Evolutionary conservation across 2,888 invertebrate genomes (phyloP), one percentile per base, ranked within the genome.

Genomic region (Pemphredon lugubris): DNA sequence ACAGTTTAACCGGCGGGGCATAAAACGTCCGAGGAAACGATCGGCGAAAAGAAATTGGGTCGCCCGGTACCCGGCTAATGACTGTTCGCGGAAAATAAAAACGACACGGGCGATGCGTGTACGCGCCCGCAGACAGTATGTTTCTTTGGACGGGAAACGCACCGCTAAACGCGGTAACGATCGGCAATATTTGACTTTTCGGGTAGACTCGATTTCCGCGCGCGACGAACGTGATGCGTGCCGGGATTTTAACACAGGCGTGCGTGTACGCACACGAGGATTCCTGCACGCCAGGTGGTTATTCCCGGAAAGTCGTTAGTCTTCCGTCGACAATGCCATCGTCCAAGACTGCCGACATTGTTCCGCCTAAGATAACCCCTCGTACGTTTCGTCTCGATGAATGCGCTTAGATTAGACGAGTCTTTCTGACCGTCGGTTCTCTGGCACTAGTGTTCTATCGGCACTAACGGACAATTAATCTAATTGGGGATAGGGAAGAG

Each of bases 301-400:
- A 65, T 63, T 75, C 48, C 45, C 48, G 42, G 72, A 48, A 54
- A 72, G 63, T 75, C 77, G 78, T 77, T 65, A 78, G 75, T 75
- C 77, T 77, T 65, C 37, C 55, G 40, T 40, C 48, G 64, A 68
- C 78, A 61, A 54, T 65, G 39, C 42, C 42, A 42, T 63, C 61
- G 53, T 61, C 40, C 50, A 37, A 14, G 42, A 58, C 60, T 42
- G 57, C 58, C 71, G 69, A 50, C 67, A 57, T 42, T 40, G 51
- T 42, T 44, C 54, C 42, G 48, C 34, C 21, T 32, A 39, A 39
- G 60, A 42, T 54, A 37, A 32, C 55, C n/a, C 32, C 57, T 53
- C 73, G 76, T 69, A 76, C 77, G 58, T 73, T 76, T 76, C 48
- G 77, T 73, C 34, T 54, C 65, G 65, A 69, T 70, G 70, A 66